phyloP scores from a whole-genome alignment of 2,797 vertebrate species.

The Falco berigora region DNA sequence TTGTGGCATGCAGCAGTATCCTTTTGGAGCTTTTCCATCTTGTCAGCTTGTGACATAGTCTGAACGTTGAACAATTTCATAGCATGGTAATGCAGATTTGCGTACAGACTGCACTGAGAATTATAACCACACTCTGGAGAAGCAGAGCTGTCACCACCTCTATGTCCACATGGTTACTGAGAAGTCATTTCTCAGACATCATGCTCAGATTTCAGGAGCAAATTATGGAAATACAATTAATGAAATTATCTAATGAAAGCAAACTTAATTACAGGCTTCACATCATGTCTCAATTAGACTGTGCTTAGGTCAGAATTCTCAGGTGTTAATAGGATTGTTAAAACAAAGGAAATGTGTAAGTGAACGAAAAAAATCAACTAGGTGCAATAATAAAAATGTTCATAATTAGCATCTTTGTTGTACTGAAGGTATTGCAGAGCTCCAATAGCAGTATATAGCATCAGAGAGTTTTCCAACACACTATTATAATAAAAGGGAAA shows the following conservation, averaged over 20 bases:
- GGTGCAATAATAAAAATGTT: not conserved
- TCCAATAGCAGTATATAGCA: not conserved
- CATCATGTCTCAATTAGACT: not conserved
- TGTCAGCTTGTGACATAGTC: not conserved
- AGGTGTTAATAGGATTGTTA: not conserved
- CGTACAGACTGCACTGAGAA: not conserved
- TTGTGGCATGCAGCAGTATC: not conserved
- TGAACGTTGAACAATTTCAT: not conserved
- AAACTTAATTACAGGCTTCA: not conserved
- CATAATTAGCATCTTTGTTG: not conserved
- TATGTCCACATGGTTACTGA: not conserved
- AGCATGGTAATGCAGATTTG: not conserved
- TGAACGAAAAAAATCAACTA: not conserved
- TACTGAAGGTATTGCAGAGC: not conserved
- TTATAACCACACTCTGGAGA: not conserved
- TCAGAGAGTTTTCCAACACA: not conserved
- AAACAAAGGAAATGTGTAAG: not conserved
- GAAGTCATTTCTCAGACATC: not conserved
- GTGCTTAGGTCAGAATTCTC: not conserved
- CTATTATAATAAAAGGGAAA: not conserved
- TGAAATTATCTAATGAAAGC: slow-evolving; percentile 5
- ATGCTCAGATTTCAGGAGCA: not conserved
- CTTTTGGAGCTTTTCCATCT: not conserved
- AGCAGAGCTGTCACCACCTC: not conserved
- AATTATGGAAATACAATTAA: not conserved